These are phyloP conservation scores for Diogma glabrata DNA, from an alignment of 2,888 invertebrate genomes.

Conservation along the genomic window DNA sequence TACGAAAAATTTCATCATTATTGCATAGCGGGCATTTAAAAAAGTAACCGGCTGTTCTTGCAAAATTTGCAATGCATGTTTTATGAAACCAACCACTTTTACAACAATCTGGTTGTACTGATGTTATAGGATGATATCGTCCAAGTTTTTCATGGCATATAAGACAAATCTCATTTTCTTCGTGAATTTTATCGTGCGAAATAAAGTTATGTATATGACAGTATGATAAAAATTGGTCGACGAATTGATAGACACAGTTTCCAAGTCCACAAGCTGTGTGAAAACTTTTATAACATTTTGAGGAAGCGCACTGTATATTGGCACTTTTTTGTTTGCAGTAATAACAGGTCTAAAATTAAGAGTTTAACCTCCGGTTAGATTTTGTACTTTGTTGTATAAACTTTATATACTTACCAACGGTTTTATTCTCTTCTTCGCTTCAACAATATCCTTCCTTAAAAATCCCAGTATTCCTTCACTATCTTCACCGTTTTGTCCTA, in stretches of 20 bases:
- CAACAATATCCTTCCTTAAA: slow-evolving; percentile 50
- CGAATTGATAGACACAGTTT: slow-evolving; percentile 52
- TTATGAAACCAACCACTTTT: slow-evolving; percentile 67
- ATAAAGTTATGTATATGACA: slow-evolving; percentile 22
- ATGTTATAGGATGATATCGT: slow-evolving; percentile 34
- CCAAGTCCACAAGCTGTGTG: slow-evolving; percentile 64
- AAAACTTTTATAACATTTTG: slow-evolving; percentile 53
- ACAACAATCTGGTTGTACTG: slow-evolving; percentile 66
- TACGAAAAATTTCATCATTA: slow-evolving; percentile 50
- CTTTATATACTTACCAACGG: slow-evolving; percentile 44
- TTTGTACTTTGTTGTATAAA: not conserved
- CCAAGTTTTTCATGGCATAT: slow-evolving; percentile 56
- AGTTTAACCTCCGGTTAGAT: too few species aligned
- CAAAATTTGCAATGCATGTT: slow-evolving; percentile 56
- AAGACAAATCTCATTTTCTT: slow-evolving; percentile 38
- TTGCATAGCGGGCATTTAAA: slow-evolving; percentile 78
- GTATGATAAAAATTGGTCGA: slow-evolving; percentile 44
- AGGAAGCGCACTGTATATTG: slow-evolving; percentile 57
- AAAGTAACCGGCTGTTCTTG: slow-evolving; percentile 65
- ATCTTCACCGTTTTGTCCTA: slow-evolving; percentile 55
- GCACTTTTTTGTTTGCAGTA: slow-evolving; percentile 56
- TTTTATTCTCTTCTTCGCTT: slow-evolving; percentile 50
- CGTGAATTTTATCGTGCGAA: slow-evolving; percentile 6
- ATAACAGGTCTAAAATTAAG: slow-evolving; percentile 48
- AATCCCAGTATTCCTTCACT: slow-evolving; percentile 65